A percentile compares a stretch with the other conserved stretches of the same genome.
phyloP scores from a whole-genome alignment of 2,888 invertebrate genomes.

The Epiblema foenella region DNA sequence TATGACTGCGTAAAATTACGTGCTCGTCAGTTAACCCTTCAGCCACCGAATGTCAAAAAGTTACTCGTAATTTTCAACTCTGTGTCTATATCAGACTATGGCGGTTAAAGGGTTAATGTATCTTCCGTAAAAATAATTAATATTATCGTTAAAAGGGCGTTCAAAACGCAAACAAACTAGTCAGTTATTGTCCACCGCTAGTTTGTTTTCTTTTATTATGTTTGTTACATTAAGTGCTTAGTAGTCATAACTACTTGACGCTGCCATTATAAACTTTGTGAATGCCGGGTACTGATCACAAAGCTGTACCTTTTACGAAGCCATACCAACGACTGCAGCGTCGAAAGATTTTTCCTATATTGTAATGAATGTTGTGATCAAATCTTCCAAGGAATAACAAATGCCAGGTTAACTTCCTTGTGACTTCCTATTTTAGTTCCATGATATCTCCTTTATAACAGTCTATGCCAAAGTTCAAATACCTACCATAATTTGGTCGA shows the following conservation, averaged over 20 bases:
- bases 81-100: no score
- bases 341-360: not conserved
- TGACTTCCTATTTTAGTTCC: not conserved
- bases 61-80: no score
- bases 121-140: no score
- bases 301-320: not conserved
- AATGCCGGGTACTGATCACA: not conserved
- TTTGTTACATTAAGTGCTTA: not conserved
- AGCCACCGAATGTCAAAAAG: no score
- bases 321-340: not conserved
- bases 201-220: slow-evolving; percentile 1
- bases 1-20: not conserved
- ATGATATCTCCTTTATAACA: not conserved
- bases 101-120: no score
- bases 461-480: not conserved
- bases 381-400: not conserved
- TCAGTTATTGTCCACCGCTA: slow-evolving; percentile 26
- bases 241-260: not conserved
- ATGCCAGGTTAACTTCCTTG: not conserved
- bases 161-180: slow-evolving; percentile 7
- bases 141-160: not conserved
- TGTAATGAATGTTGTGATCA: not conserved
- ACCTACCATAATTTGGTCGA: not conserved
- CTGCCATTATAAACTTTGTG: not conserved
- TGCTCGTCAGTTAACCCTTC: not conserved